Conservation (phyloP, 2,113 vertebrate species). For the Grus americana region DNA sequence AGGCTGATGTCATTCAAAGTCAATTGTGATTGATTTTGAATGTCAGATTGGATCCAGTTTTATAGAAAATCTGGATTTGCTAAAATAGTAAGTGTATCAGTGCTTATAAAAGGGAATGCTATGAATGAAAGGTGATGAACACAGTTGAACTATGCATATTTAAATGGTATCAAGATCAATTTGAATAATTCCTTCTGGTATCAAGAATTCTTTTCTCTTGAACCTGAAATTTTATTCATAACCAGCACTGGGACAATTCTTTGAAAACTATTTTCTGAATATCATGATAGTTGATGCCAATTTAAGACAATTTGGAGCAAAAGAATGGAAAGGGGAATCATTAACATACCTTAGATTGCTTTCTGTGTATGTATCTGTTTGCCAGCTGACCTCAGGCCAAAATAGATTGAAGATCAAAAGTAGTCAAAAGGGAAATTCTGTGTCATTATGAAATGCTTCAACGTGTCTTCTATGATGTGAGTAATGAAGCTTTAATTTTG, state of each 20-base stretch:
- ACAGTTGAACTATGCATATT: not conserved
- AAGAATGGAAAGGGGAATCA: slow-evolving; percentile 39
- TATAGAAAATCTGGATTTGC: not conserved
- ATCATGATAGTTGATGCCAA: slow-evolving; percentile 31
- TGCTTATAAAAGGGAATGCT: not conserved
- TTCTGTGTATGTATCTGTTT: slow-evolving; percentile 41
- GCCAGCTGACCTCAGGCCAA: slow-evolving; percentile 66
- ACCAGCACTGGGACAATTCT: not conserved
- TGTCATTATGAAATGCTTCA: slow-evolving; percentile 42
- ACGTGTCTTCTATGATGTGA: slow-evolving; percentile 46
- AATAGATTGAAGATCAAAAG: slow-evolving; percentile 68
- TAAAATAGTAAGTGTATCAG: not conserved
- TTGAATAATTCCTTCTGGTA: not conserved
- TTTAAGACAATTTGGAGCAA: slow-evolving; percentile 52
- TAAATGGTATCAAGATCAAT: not conserved
- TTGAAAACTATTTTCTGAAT: slow-evolving; percentile 12
- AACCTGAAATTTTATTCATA: not conserved
- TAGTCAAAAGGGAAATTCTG: slow-evolving; percentile 66
- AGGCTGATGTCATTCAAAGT: not conserved
- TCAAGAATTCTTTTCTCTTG: not conserved
- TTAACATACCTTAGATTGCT: slow-evolving; percentile 9
- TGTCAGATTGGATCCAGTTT: not conserved
- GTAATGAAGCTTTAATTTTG: slow-evolving; percentile 70
- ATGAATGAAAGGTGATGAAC: not conserved
- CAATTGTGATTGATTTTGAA: not conserved